Conservation (phyloP, 2,113 vertebrate species). For the Pao palembangensis region DNA sequence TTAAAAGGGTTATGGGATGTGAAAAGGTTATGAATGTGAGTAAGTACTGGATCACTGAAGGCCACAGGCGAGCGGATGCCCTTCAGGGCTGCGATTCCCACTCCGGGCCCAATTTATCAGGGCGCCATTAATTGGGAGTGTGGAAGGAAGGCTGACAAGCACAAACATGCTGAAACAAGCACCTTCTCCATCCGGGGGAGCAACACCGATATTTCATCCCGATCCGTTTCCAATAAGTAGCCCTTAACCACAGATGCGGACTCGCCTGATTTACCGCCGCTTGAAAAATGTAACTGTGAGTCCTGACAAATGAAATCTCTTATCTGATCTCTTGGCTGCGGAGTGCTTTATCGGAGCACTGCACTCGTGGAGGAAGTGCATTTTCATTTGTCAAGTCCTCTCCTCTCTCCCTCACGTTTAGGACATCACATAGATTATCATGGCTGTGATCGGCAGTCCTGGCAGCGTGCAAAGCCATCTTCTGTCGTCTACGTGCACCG, state of each 20-base stretch:
- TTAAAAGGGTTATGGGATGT: constrained; percentile 25
- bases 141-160: constrained; percentile 53
- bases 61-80: constrained; percentile 40
- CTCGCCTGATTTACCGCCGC: constrained; percentile 62
- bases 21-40: constrained; percentile 37
- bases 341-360: constrained; percentile 26
- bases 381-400: constrained; percentile 29
- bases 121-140: constrained; percentile 57
- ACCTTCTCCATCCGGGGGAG: constrained; percentile 53
- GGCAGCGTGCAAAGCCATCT: constrained; percentile 28
- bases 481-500: constrained; percentile 11
- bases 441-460: constrained; percentile 47
- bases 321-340: constrained; percentile 24
- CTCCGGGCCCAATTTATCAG: constrained; percentile 60
- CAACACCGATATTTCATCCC: constrained; percentile 70
- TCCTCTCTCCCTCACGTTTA: constrained; percentile 18
- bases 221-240: constrained; percentile 66
- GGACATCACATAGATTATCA: constrained; percentile 54
- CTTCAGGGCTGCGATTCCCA: constrained; percentile 62
- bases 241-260: constrained; percentile 27
- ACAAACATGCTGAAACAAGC: constrained; percentile 73
- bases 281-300: constrained; percentile 65
- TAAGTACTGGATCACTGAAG: constrained; percentile 31
- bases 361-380: constrained; percentile 5
- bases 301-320: constrained; percentile 46